Evolutionary conservation across 2,113 vertebrate species (phyloP).

Genomic region (Gopherus flavomarginatus): DNA sequence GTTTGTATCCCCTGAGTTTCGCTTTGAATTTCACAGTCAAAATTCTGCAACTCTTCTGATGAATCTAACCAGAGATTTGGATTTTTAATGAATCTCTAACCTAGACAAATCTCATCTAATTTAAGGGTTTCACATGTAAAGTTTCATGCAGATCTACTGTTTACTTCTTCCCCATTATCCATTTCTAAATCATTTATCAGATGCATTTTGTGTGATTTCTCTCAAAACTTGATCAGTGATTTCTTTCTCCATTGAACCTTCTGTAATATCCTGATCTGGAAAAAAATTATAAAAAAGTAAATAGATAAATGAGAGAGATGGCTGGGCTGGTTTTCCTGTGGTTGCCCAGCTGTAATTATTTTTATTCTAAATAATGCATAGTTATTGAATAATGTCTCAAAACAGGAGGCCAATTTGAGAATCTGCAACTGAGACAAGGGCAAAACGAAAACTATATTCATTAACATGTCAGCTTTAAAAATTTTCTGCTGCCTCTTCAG

Average conservation of each 20-base stretch:
- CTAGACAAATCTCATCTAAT: not conserved
- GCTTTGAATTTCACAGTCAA: not conserved
- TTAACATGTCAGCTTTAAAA: not conserved
- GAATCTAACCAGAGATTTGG: not conserved
- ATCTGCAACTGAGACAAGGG: not conserved
- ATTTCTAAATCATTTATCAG: not conserved
- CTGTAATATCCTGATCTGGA: not conserved
- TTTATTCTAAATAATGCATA: not conserved
- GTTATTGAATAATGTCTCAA: not conserved
- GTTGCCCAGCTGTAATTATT: not conserved
- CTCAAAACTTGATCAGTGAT: accelerated
- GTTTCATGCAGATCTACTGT: not conserved
- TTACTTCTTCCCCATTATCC: not conserved
- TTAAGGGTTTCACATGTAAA: not conserved
- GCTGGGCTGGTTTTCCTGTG: not conserved
- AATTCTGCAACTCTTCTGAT: not conserved
- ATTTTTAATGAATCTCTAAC: conserved; percentile 12
- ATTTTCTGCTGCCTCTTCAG: not conserved
- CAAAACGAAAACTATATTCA: not conserved
- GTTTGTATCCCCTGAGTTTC: not conserved
- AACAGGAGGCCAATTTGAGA: not conserved
- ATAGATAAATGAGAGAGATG: not conserved
- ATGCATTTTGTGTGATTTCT: not conserved
- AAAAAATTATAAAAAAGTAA: not conserved
- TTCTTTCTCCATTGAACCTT: not conserved